Conservation (phyloP, 23 tunicate species). For the Styela clava region DNA sequence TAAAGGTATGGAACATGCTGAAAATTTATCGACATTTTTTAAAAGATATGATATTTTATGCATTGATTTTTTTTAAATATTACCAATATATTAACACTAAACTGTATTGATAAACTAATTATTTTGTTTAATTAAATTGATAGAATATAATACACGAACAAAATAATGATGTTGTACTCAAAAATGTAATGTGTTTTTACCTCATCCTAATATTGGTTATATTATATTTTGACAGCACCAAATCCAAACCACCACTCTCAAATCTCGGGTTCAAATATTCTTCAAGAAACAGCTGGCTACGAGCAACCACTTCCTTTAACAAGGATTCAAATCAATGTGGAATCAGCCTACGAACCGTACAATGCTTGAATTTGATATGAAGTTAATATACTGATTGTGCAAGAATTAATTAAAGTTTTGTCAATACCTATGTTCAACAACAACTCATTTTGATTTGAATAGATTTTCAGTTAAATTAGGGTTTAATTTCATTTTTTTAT, state of each 20-base stretch:
- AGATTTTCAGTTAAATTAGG: too few species aligned
- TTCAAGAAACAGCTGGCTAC: neutral
- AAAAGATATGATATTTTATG: too few species aligned
- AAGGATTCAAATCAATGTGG: neutral
- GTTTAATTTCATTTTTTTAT: too few species aligned
- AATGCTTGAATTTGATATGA: neutral
- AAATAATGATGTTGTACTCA: neutral
- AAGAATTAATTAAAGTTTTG: too few species aligned
- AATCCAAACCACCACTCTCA: neutral
- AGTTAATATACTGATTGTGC: too few species aligned
- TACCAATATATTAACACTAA: neutral
- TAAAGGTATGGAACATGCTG: neutral
- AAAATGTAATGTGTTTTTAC: neutral
- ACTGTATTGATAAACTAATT: neutral
- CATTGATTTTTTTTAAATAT: too few species aligned
- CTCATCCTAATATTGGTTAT: neutral
- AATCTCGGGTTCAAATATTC: neutral
- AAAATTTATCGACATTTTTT: too few species aligned
- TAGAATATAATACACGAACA: neutral
- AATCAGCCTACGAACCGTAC: neutral
- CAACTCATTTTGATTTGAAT: too few species aligned
- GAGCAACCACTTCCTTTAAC: neutral
- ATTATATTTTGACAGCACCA: neutral
- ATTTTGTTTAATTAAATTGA: neutral
- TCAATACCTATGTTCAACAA: too few species aligned